phyloP scores from a whole-genome alignment of 2,888 invertebrate species.

The Latrodectus elegans region DNA sequence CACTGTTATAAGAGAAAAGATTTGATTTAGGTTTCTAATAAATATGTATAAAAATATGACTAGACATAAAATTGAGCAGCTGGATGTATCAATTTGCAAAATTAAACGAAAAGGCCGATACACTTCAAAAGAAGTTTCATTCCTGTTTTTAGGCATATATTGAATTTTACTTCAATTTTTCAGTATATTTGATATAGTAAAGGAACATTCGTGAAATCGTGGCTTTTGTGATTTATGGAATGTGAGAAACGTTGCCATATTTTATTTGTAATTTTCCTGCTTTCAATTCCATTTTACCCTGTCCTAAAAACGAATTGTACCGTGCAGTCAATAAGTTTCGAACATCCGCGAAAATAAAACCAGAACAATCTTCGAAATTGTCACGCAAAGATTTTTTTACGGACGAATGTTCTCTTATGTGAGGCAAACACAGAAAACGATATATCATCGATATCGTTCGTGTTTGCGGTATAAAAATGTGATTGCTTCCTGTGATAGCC shows the following conservation, averaged over 20 bases:
- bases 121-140: no score
- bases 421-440: constrained; percentile 19
- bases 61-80: no score
- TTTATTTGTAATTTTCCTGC: constrained; percentile 1
- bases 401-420: not conserved
- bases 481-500: not conserved
- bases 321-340: not conserved
- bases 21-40: no score
- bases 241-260: not conserved
- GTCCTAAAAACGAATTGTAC: constrained; percentile 22
- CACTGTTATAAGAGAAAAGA: no score
- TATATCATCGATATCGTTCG: constrained; percentile 23
- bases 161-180: no score
- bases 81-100: no score
- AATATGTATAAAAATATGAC: no score
- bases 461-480: not conserved
- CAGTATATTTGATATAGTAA: no score
- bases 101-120: no score
- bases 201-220: no score
- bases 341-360: constrained; percentile 20
- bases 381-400: not conserved
- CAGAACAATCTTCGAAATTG: not conserved
- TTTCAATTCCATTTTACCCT: not conserved
- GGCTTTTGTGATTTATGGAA: no score
- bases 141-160: no score